Evolutionary conservation across 1,140 invertebrate genomes (phyloP).

Genomic region (Pseudoatta argentina): DNA sequence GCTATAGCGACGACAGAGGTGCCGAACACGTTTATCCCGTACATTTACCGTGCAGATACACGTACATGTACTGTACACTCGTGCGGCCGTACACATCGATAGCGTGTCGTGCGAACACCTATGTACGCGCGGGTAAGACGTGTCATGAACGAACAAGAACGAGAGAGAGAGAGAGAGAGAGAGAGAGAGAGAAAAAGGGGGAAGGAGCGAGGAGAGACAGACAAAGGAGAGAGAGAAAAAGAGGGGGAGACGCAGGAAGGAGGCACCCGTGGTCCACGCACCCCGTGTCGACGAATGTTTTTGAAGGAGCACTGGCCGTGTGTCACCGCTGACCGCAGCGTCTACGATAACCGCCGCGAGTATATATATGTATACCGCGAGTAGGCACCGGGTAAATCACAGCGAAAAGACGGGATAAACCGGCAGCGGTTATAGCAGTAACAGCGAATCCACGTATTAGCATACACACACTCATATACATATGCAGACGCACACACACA

Average conservation of each 20-base stretch:
- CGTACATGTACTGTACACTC: neutral
- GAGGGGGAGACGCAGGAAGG: slow-evolving; percentile 18
- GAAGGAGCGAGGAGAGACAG: neutral
- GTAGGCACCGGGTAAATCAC: neutral
- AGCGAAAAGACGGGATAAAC: neutral
- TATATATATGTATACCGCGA: neutral
- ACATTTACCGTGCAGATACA: neutral
- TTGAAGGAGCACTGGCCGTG: slow-evolving; percentile 9
- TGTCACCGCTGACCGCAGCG: slow-evolving; percentile 19
- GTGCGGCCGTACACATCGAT: slow-evolving; percentile 23
- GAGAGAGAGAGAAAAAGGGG: neutral
- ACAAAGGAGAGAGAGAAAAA: neutral
- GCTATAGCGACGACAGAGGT: neutral
- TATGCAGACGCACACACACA: slow-evolving; percentile 27
- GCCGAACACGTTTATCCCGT: slow-evolving; percentile 27
- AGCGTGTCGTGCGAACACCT: slow-evolving; percentile 48
- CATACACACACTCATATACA: too few relatives aligned
- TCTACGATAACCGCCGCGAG: too few relatives aligned
- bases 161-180: slow-evolving; percentile 1
- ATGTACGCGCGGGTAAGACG: slow-evolving; percentile 63
- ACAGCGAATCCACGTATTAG: neutral
- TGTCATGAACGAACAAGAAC: slow-evolving; percentile 55
- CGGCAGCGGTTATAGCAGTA: neutral
- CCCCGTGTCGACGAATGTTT: slow-evolving; percentile 3
- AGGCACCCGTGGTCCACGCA: slow-evolving; percentile 23